Evolutionary conservation across 2,888 invertebrate genomes (phyloP), one percentile per base, ranked within the genome.

Genomic region (Drosophila testacea): DNA sequence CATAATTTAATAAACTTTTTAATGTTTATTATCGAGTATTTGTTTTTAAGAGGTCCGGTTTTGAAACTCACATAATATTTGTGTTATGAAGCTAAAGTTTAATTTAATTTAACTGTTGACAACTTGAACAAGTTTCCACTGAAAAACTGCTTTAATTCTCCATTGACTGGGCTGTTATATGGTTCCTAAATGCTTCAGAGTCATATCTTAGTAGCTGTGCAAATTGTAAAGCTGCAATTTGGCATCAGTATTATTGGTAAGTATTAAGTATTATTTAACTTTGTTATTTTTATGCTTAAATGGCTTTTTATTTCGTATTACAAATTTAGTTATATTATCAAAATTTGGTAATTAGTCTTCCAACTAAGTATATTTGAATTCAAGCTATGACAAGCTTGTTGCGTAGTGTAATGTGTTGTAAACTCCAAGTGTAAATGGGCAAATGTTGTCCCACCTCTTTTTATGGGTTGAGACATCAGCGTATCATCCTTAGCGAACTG

Each of bases 401-500:
- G 79, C 10, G 6, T 4, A 69, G 76, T 75, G 76, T 75, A 52
- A 42, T 39, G 13, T 52, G 46, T 57, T 42, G 48, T 39, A 41
- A 66, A 78, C 51, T 27, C 52, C 60, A 63, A 41, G 51, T 61
- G 30, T 46, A 69, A 51, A 63, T 78, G 73, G 77, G 7, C 42
- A 57, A 47, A 4, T 11, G 34, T 9, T 66, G 68, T 38, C 22
- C 54, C 42, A 62, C 55, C 51, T 59, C 65, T 65, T 16, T 47
- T 65, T 69, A 48, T 52, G 32, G 55, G 4, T 34, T 27, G 75
- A 41, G 57, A 41, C 44, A 60, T 60, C 39, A 39, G 16, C 32
- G 61, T 44, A 51, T 60, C 70, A 79, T 65, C 75, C 76, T 76
- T 69, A 41, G 34, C 55, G 28, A 42, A 51, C 46, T 63, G 28